These are phyloP conservation scores for Antheraea pernyi DNA, from an alignment of 1,140 invertebrate species.

Conservation along the genomic window DNA sequence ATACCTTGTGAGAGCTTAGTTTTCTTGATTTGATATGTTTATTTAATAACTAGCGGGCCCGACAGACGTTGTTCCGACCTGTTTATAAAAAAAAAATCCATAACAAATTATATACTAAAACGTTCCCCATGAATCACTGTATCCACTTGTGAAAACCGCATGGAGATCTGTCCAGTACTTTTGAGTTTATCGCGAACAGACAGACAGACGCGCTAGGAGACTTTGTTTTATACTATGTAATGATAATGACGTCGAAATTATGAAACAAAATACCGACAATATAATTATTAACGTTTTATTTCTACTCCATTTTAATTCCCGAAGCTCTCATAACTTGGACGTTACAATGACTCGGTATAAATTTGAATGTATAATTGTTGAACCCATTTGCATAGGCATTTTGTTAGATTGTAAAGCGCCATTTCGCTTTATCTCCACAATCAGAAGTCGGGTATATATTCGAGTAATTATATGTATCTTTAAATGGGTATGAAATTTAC, in stretches of 20 bases:
- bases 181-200: too few relatives aligned
- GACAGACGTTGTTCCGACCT: too few relatives aligned
- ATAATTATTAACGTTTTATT: not conserved
- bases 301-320: slow-evolving; percentile 5
- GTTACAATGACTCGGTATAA: slow-evolving; percentile 19
- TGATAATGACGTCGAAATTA: not conserved
- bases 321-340: slow-evolving; percentile 18
- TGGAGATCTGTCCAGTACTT: too few relatives aligned
- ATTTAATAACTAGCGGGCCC: too few relatives aligned
- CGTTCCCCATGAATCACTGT: too few relatives aligned
- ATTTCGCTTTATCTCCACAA: slow-evolving; percentile 13
- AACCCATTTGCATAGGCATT: slow-evolving; percentile 42
- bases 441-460: slow-evolving; percentile 18
- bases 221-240: not conserved
- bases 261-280: not conserved
- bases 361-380: slow-evolving; percentile 45
- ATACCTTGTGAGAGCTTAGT: too few relatives aligned
- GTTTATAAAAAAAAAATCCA: too few relatives aligned
- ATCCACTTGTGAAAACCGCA: too few relatives aligned
- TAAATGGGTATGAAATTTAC: not conserved
- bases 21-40: too few relatives aligned
- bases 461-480: slow-evolving; percentile 18
- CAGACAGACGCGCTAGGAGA: too few relatives aligned
- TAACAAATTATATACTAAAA: too few relatives aligned
- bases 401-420: slow-evolving; percentile 23